phyloP scores from a whole-genome alignment of 64 coral and sea anemone genomes.

The Porites australiensis region DNA sequence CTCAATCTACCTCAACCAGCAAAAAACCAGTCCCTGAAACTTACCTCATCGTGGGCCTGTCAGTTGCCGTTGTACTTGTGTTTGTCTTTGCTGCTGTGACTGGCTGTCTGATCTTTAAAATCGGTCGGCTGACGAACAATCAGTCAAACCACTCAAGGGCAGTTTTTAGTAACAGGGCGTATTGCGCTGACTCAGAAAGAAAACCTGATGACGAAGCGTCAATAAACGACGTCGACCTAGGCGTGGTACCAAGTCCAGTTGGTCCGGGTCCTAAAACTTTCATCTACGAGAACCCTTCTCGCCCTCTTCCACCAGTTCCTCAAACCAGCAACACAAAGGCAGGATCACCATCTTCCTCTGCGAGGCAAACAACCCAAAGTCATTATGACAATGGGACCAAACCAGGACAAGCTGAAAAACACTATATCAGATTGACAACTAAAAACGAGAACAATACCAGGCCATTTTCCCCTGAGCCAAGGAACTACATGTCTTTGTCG shows the following conservation, averaged over 20 bases:
- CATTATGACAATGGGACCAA: not conserved
- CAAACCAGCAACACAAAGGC: not conserved
- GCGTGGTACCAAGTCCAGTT: not conserved
- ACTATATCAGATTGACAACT: not conserved
- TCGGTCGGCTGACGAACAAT: not conserved
- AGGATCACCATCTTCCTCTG: too few species aligned
- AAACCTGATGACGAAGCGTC: not conserved
- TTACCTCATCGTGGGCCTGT: not conserved
- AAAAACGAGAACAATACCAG: not conserved
- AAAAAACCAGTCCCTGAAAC: not conserved
- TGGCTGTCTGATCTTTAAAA: not conserved
- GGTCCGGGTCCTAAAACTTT: not conserved
- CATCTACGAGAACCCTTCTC: not conserved
- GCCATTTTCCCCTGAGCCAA: not conserved
- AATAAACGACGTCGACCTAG: not conserved
- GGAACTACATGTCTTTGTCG: conserved; percentile 11
- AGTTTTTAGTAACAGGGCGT: not conserved
- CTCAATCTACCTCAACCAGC: not conserved
- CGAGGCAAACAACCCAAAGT: too few species aligned
- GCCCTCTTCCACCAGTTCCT: conserved; percentile 12
- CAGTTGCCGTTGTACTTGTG: not conserved
- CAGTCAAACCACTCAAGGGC: not conserved
- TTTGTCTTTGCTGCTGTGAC: not conserved
- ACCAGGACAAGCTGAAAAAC: not conserved
- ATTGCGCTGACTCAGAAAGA: not conserved